phyloP scores from a whole-genome alignment of 2,797 vertebrate genomes.

The Alectoris magna region DNA sequence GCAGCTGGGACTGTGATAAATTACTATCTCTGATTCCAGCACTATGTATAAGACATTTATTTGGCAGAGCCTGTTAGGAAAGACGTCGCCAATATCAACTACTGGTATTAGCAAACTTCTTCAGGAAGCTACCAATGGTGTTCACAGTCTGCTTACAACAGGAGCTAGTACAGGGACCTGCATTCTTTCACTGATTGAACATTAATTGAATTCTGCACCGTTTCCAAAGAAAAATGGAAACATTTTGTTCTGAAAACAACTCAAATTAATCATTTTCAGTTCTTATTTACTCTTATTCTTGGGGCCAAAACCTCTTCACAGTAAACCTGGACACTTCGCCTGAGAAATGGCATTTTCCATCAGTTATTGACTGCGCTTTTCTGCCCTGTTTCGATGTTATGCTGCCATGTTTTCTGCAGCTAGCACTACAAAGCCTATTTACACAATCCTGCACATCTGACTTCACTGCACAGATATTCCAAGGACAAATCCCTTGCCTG shows the following conservation, averaged over 20 bases:
- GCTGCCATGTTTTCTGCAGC: not conserved
- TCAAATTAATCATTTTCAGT: not conserved
- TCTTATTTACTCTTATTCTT: not conserved
- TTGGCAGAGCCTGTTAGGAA: conserved; percentile 30
- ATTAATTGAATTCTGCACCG: conserved; percentile 19
- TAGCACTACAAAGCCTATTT: not conserved
- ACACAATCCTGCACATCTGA: not conserved
- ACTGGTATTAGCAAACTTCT: conserved; percentile 16
- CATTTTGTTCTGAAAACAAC: not conserved
- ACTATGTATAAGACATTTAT: conserved; percentile 34
- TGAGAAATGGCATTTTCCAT: not conserved
- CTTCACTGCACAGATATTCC: not conserved
- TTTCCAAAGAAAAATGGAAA: not conserved
- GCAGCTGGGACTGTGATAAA: conserved; percentile 62
- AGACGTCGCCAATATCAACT: conserved; percentile 11
- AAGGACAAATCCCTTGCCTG: not conserved
- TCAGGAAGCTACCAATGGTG: not conserved
- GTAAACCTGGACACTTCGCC: not conserved
- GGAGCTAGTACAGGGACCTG: not conserved
- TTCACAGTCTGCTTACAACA: not conserved
- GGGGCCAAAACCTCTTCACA: not conserved
- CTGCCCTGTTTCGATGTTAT: not conserved
- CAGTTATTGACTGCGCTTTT: not conserved
- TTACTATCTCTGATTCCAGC: conserved; percentile 50
- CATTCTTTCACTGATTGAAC: not conserved